Base-by-base conservation (phyloP, 2,888 invertebrate genomes). In the Polydrusus cervinus region DNA sequence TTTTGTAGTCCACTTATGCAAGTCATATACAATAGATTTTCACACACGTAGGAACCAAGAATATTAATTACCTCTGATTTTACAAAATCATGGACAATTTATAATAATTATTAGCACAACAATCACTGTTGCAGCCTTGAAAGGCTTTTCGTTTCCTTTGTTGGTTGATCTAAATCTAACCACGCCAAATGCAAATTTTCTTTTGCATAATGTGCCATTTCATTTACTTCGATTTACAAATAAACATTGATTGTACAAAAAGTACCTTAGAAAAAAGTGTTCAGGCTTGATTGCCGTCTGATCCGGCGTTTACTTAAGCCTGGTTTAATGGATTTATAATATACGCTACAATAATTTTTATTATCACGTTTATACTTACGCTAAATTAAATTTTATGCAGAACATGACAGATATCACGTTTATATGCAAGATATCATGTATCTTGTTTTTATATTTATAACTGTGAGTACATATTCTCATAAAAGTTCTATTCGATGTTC, bases 141-240 rank as follows among this genome's bases (percentile, higher is more conserved):
- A 71, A 64, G 64, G 53, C 43, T 64, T 64, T 71, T 71, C 64
- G 64, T 62, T 71, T 71, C 64, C 71, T 51, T 53, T 71, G 62
- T 53, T 43, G 25, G 43, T 53, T 53, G 64, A 71, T 64, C 64
- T 53, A 64, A 64, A 71, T 71, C 64, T 71, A 60, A 25, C 38
- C 71, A 64, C 53, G 71, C 40, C 40, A 71, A 64, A 49, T 51
- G 49, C 64, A 49, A 64, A 64, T 64, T 64, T 64, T 64, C 64
- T 30, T 49, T 64, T 47, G 34, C 49, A 49, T 34, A 34, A 34
- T 62, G 49, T 25, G n/a, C 16, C 11, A 34, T 34, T 34, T 40
- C 18, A 53, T 53, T 53, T 30, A n/a, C 25, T 30, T 20, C 30
- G 25, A 53, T 53, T 53, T 53, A 3, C n/a, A 53, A 30, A 30